Evolutionary conservation across 2,797 vertebrate genomes (phyloP).

Genomic region (Cheirogaleus major): DNA sequence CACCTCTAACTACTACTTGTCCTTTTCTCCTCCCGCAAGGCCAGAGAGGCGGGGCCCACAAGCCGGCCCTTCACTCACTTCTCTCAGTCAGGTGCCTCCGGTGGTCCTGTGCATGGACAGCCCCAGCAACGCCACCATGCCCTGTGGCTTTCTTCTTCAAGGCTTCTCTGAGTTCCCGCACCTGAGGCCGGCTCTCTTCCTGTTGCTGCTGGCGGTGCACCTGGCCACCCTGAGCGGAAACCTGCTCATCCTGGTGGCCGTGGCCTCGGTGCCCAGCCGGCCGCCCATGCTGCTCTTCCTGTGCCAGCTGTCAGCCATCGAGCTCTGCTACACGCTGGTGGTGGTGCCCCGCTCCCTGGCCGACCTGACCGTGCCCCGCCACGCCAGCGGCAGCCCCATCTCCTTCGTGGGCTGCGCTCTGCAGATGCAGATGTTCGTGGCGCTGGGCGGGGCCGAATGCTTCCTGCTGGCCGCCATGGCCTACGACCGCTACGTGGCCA

Average conservation of each 20-base stretch:
- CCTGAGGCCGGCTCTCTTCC: constrained; percentile 79
- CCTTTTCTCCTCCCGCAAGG: not conserved
- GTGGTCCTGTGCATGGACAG: not conserved
- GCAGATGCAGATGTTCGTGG: constrained; percentile 86
- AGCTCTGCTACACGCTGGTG: constrained; percentile 85
- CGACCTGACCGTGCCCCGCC: constrained; percentile 3
- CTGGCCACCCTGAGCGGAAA: constrained; percentile 81
- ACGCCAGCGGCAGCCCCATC: constrained; percentile 53
- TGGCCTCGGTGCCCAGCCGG: constrained; percentile 70
- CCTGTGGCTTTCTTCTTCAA: constrained; percentile 81
- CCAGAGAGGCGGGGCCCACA: not conserved
- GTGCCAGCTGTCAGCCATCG: constrained; percentile 83
- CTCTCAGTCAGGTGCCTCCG: not conserved
- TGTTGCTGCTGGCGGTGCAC: constrained; percentile 79
- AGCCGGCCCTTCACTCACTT: not conserved
- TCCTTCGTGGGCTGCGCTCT: constrained; percentile 83
- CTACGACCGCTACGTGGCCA: constrained; percentile 82
- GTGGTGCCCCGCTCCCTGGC: constrained; percentile 81
- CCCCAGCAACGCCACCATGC: not conserved
- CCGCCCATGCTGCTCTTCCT: constrained; percentile 87
- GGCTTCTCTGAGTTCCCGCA: constrained; percentile 82
- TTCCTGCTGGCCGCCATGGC: constrained; percentile 84
- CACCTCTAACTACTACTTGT: not conserved
- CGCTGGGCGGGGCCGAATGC: constrained; percentile 83
- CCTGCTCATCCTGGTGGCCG: constrained; percentile 78